Conservation (phyloP, 2,888 invertebrate genomes). For the Drosophila algonquin region DNA sequence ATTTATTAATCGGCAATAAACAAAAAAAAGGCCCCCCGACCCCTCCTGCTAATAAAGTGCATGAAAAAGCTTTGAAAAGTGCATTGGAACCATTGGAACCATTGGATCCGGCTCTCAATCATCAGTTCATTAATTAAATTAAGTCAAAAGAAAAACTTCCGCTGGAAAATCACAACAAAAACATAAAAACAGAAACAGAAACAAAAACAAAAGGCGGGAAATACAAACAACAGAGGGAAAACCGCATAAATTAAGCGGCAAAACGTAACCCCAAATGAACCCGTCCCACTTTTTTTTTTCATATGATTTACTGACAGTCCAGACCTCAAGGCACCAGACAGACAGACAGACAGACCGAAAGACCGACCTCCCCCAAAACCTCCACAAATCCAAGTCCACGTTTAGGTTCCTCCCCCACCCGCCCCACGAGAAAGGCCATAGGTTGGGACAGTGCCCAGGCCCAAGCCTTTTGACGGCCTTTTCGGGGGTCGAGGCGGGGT, state of each 20-base stretch:
- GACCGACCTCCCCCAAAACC: conserved; percentile 1
- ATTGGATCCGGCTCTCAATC: conserved; percentile 29
- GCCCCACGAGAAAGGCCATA: conserved; percentile 27
- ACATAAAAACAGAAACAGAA: conserved; percentile 46
- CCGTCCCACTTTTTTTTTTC: conserved; percentile 53
- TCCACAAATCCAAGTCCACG: conserved; percentile 2
- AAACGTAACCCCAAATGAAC: conserved; percentile 46
- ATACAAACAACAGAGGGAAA: conserved; percentile 27
- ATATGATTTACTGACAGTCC: conserved; percentile 62
- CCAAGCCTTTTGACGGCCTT: conserved; percentile 26
- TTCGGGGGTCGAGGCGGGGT: conserved; percentile 28
- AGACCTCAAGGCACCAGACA: conserved; percentile 38
- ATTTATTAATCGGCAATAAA: conserved; percentile 50
- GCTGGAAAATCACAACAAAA: conserved; percentile 38
- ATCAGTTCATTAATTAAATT: conserved; percentile 69
- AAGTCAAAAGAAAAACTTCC: conserved; percentile 53
- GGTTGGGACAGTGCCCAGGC: conserved; percentile 13
- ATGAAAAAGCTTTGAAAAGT: conserved; percentile 20
- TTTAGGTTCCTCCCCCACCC: conserved; percentile 6
- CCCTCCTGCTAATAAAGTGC: conserved; percentile 6
- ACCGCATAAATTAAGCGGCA: conserved; percentile 71
- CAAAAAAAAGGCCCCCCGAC: not conserved
- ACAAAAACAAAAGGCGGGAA: conserved; percentile 43
- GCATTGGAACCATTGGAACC: conserved; percentile 8
- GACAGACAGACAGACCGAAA: conserved; percentile 30